Conservation (phyloP, 2,797 vertebrate genomes). For the Sardinella longiceps region DNA sequence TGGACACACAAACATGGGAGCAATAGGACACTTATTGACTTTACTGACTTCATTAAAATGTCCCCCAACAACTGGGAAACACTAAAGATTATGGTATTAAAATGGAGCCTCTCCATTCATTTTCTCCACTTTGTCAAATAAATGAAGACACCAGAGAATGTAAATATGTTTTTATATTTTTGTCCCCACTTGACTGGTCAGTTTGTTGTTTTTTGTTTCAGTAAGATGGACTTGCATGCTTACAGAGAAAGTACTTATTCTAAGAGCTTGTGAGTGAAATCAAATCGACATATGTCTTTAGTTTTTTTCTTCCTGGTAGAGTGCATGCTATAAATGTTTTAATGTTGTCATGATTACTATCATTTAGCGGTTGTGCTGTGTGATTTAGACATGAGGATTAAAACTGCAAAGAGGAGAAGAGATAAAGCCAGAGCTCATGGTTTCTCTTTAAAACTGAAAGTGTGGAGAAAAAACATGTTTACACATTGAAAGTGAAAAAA, state of each 20-base stretch:
- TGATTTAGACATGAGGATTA: constrained; percentile 58
- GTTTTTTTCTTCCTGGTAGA: constrained; percentile 37
- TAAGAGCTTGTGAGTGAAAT: constrained; percentile 27
- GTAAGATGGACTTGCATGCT: constrained; percentile 33
- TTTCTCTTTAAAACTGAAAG: neutral
- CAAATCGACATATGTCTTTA: constrained; percentile 50
- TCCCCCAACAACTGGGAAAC: neutral
- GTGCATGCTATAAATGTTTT: constrained; percentile 47
- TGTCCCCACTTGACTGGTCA: constrained; percentile 61
- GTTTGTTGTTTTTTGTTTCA: constrained; percentile 20
- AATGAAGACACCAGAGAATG: constrained; percentile 1
- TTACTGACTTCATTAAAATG: constrained; percentile 23
- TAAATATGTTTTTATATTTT: constrained; percentile 52
- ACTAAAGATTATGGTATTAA: neutral
- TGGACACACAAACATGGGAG: neutral
- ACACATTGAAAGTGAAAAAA: constrained; percentile 58
- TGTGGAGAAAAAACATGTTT: constrained; percentile 60
- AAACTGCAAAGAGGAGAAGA: constrained; percentile 33
- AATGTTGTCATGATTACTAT: constrained; percentile 39
- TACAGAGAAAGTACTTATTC: constrained; percentile 33
- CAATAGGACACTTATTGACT: neutral
- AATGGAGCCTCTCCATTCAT: neutral
- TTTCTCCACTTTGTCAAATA: neutral
- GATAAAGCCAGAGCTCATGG: neutral
- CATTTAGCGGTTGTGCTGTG: constrained; percentile 38